phyloP scores from a whole-genome alignment of 2,113 vertebrate genomes.

The Natator depressus region DNA sequence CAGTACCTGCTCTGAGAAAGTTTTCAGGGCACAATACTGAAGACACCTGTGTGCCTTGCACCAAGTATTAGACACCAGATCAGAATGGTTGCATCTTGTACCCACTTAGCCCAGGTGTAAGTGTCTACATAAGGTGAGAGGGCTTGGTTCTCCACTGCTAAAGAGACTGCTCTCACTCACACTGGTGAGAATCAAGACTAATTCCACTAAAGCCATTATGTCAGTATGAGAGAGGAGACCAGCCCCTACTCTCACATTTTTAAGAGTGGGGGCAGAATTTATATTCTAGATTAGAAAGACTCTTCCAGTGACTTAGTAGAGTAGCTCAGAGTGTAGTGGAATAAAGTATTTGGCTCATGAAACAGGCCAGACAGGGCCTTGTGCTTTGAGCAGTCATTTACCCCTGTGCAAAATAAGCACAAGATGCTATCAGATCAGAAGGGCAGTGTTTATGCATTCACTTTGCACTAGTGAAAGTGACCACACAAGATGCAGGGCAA shows the following conservation, averaged over 20 bases:
- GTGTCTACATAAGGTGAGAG: neutral
- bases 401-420: rapidly evolving
- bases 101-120: neutral
- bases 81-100: neutral
- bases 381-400: neutral
- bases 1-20: constrained; percentile 21
- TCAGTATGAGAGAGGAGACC: neutral
- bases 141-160: neutral
- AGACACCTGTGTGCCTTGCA: neutral
- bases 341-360: neutral
- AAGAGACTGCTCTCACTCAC: rapidly evolving
- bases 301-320: neutral
- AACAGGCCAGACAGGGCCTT: neutral
- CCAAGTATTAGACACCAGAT: neutral
- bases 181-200: neutral
- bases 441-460: rapidly evolving
- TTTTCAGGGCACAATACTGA: neutral
- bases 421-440: rapidly evolving
- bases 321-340: rapidly evolving
- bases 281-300: neutral
- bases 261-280: neutral
- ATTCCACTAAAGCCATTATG: rapidly evolving
- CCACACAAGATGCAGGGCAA: rapidly evolving
- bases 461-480: rapidly evolving
- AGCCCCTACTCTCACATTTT: neutral